Base-by-base conservation (phyloP, 2,113 vertebrate genomes). In the Cairina moschata region DNA sequence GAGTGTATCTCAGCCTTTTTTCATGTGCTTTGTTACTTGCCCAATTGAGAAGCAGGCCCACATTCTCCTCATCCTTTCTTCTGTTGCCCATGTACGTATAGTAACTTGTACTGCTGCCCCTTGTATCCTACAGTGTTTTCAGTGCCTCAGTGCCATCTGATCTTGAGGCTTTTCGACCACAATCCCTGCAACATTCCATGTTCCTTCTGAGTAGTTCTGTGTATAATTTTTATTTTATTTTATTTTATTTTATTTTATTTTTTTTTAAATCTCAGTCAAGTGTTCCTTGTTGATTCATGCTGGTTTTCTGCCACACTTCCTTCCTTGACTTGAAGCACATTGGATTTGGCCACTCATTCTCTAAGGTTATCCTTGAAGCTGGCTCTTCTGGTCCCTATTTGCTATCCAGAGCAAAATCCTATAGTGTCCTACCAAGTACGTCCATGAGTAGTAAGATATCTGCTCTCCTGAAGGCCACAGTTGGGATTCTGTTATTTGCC, bases 331-430 rank as follows among this genome's bases (percentile, higher is more conserved):
- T 59, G 55, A 5, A 78, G 44, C 17, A 34, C 31, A 40, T 18
- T 32, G 22, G 29, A 8, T 50, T 31, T 48, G 18, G 11, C 4
- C 4, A 38, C 44, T 85, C 28, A 23, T 66, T 32, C 31, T 82
- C 34, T 74, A 31, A 74, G 13, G 15, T 6, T 59, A 15, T 38
- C 20, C 17, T 65, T 55, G 42, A 94, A 65, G 8, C 26, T 80
- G 7, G 0, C 76, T 67, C 11, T 90, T 46, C 32, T 73, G 22
- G 7, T 63, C 8, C 42, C 4, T 18, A 40, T 90, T 65, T 84
- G 6, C 3, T 17, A 20, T 65, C 28, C 11, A 54, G 8, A 8
- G 17, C 26, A 80, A 67, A 0, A 1, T 54, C 13, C 15, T 16
- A 11, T 28, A 42, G 31, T 2, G 55, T 50, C 4, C 48, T 81